Conservation (phyloP, 2,797 vertebrate genomes). For the Argyrosomus regius region DNA sequence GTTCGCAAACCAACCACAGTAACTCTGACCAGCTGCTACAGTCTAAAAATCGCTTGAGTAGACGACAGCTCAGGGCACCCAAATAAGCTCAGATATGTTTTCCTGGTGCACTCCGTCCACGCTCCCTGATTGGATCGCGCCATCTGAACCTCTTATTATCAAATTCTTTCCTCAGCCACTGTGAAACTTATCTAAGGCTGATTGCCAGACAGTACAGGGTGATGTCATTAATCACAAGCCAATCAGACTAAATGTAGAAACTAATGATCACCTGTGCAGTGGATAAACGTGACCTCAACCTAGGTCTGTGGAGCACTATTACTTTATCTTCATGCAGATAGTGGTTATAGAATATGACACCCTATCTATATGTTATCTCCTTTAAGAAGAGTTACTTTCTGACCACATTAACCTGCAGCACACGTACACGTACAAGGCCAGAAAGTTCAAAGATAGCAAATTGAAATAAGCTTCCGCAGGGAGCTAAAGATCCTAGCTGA, state of each 20-base stretch:
- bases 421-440: neutral
- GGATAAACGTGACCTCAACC: neutral
- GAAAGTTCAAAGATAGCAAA: constrained; percentile 27
- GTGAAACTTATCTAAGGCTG: constrained; percentile 29
- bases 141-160: constrained; percentile 2
- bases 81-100: neutral
- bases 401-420: constrained; percentile 1
- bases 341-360: neutral
- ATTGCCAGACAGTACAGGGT: constrained; percentile 28
- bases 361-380: constrained; percentile 1
- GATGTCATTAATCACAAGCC: constrained; percentile 15
- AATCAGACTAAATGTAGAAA: neutral
- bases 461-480: constrained; percentile 30
- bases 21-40: neutral
- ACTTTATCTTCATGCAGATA: constrained; percentile 20
- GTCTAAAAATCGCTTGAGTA: neutral
- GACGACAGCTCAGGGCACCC: neutral
- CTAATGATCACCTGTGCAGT: neutral
- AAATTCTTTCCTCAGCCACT: constrained; percentile 7
- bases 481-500: constrained; percentile 23
- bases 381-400: constrained; percentile 19
- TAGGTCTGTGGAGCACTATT: neutral
- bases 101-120: neutral
- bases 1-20: neutral
- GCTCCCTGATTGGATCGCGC: neutral